phyloP scores from a whole-genome alignment of 2,888 invertebrate species.

The Pardosa pseudoannulata region DNA sequence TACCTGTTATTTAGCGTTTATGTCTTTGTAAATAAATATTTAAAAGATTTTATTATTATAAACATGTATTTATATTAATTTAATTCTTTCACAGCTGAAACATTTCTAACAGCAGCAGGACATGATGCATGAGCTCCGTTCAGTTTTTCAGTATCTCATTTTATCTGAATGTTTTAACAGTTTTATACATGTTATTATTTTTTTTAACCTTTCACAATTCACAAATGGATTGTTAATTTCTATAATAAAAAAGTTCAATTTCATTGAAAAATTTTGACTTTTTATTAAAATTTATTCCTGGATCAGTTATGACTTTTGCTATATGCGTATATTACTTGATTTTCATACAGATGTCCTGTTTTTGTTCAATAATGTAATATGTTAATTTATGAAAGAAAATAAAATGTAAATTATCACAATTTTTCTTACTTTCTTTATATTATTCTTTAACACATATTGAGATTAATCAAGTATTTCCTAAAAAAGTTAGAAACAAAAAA shows the following conservation, averaged over 20 bases:
- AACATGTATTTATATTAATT: background rate
- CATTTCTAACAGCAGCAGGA: background rate
- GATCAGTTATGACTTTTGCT: background rate
- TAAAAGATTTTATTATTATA: background rate
- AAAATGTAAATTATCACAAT: no score
- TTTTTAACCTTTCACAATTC: background rate
- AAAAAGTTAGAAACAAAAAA: no score
- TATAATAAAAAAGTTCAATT: background rate
- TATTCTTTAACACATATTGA: no score
- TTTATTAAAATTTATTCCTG: background rate
- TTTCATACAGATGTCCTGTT: constrained; percentile 3
- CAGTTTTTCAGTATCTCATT: no score
- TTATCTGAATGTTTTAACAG: background rate
- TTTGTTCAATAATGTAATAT: background rate
- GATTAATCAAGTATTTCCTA: no score
- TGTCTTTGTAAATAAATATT: background rate
- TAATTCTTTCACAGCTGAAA: background rate
- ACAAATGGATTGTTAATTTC: background rate
- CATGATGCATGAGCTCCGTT: background rate
- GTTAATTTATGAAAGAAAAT: background rate
- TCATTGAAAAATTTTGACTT: no score
- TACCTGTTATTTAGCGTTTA: background rate
- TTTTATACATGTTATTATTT: background rate
- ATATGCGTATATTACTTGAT: background rate
- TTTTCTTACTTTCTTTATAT: no score